Evolutionary conservation across 2,113 vertebrate species (phyloP).

Genomic region (Prochilodus magdalenae): DNA sequence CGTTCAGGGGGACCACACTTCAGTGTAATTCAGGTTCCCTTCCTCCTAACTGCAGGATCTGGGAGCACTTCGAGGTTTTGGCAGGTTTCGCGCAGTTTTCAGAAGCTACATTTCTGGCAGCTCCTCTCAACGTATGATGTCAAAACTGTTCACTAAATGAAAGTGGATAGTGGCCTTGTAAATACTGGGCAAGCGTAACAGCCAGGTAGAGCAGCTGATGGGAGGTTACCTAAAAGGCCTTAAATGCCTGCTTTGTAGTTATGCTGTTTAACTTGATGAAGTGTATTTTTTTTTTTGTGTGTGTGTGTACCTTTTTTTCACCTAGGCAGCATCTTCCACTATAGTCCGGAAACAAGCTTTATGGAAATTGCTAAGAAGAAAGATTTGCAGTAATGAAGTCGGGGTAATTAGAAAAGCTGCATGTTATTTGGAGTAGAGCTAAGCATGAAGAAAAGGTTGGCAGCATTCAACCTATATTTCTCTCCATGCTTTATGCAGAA

Average conservation of each 20-base stretch:
- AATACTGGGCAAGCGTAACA: constrained; percentile 31
- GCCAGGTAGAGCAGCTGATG: constrained; percentile 18
- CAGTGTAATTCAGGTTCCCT: constrained; percentile 61
- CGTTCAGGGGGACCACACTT: constrained; percentile 61
- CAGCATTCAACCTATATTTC: neutral
- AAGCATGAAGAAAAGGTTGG: neutral
- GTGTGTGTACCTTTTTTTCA: neutral
- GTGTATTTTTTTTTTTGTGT: neutral
- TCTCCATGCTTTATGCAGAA: neutral
- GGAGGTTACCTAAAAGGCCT: neutral
- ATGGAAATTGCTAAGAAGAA: neutral
- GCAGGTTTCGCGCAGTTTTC: constrained; percentile 58
- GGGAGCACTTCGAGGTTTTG: constrained; percentile 62
- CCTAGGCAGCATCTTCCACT: neutral
- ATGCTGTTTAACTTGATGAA: neutral
- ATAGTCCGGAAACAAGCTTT: neutral
- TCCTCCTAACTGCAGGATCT: constrained; percentile 60
- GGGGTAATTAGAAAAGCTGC: neutral
- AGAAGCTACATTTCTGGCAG: constrained; percentile 55
- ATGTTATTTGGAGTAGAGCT: neutral
- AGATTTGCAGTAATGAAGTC: neutral
- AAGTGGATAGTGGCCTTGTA: constrained; percentile 53
- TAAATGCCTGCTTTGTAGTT: constrained; percentile 6
- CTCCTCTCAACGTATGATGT: constrained; percentile 50
- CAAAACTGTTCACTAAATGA: constrained; percentile 51